These are phyloP conservation scores for Nycticebus coucang DNA, from an alignment of 2,113 vertebrate genomes.

Conservation along the genomic window DNA sequence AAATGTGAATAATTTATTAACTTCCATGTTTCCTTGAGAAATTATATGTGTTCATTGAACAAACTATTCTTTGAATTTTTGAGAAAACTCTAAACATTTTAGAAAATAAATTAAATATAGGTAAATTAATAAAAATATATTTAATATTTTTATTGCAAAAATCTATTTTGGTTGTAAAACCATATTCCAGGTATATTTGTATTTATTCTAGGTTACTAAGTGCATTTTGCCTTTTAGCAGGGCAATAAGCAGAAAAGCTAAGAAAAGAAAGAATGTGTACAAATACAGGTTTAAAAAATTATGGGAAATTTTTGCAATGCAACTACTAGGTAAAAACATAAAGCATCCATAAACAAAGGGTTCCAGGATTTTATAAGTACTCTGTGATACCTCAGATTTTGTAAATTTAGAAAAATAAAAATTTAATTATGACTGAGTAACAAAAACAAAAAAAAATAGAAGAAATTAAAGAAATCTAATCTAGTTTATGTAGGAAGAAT, in stretches of 20 bases:
- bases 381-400: background rate
- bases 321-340: background rate
- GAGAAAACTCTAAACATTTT: background rate
- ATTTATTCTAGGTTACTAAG: background rate
- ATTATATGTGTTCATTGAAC: background rate
- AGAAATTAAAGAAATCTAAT: background rate
- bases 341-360: background rate
- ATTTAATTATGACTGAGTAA: background rate
- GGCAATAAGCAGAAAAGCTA: background rate
- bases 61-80: background rate
- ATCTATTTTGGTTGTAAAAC: background rate
- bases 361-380: background rate
- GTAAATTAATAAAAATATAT: slow-evolving; percentile 23
- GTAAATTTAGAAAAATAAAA: background rate
- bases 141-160: background rate
- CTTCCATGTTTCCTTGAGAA: background rate
- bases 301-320: background rate
- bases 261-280: background rate
- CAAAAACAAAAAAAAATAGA: background rate
- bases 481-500: background rate
- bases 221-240: background rate
- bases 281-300: background rate
- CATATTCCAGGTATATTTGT: background rate
- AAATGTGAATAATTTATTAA: background rate
- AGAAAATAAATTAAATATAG: background rate